Evolutionary conservation across 2,113 vertebrate species (phyloP), one percentile per base, ranked within the genome.

Genomic region (Psephotus haematonotus): DNA sequence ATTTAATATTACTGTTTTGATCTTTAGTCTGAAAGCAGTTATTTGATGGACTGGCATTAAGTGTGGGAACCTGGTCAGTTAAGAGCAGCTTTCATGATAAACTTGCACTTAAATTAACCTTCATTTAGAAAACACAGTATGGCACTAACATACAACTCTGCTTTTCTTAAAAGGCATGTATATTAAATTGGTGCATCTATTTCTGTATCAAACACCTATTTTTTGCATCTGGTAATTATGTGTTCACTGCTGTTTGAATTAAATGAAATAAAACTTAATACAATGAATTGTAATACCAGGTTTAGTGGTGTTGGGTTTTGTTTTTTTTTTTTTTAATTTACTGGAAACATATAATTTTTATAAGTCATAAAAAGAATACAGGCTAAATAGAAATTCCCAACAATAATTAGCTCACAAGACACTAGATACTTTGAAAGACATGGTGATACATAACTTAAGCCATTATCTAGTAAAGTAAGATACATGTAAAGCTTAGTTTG

Each of bases 261-360:
- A 79, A 89, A 65, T 25, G 60, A 95, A 95, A 96, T 96, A 96
- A 96, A 97, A 86, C 31, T 55, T 44, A 70, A 53, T 27, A 7
- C 28, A 71, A 41, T 2, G 0, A 63, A 35, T 7, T 59, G 8
- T 11, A 41, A 2, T 62, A 75, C 5, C 20, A 50, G 16, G 27
- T 13, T 86, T 53, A 3, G 33, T 39, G 13, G 14, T 17, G 39
- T 8, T 37, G 37, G 37, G 8, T 46, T 35, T 35, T 53, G 43
- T 72, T 83, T 41, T 47, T 6, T 23, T 47, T 17, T 43, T n/a
- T 37, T 46, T 76, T 83, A 37, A 82, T 59, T 92, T 55, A 65
- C 35, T 70, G 52, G 33, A 85, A 35, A n/a, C 1, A 2, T 39
- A 37, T 0, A 16, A 44, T 8, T 39, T 68, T 57, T 69, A 29